Conservation (phyloP, 2,888 invertebrate genomes). For the Lypha dubia region DNA sequence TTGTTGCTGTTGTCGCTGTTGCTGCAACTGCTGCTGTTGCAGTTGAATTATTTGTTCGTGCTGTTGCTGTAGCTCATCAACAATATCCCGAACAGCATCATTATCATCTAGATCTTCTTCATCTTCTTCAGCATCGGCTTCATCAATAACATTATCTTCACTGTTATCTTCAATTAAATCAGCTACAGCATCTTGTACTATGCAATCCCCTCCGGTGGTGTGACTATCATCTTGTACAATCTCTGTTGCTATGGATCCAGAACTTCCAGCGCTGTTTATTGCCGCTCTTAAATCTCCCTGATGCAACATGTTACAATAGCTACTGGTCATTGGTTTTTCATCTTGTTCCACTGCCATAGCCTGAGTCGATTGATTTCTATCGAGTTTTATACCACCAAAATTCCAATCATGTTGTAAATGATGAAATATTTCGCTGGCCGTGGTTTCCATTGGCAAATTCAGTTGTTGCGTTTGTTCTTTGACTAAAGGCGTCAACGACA, state of each 20-base stretch:
- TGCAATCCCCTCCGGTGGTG: constrained; percentile 53
- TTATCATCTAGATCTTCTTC: constrained; percentile 73
- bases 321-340: constrained; percentile 64
- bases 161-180: constrained; percentile 73
- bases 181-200: constrained; percentile 62
- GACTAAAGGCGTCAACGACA: constrained; percentile 73
- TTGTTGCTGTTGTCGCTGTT: constrained; percentile 61
- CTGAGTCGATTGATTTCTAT: constrained; percentile 51
- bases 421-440: constrained; percentile 79
- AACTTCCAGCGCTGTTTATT: constrained; percentile 15
- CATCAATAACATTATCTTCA: constrained; percentile 76
- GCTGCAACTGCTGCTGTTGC: constrained; percentile 70
- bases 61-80: constrained; percentile 79
- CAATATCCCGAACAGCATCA: constrained; percentile 79
- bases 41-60: constrained; percentile 76
- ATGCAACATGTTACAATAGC: constrained; percentile 72
- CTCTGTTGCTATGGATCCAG: constrained; percentile 46
- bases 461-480: constrained; percentile 64
- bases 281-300: constrained; percentile 62
- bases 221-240: constrained; percentile 67
- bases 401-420: constrained; percentile 83
- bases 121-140: constrained; percentile 75
- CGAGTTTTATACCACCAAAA: constrained; percentile 80
- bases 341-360: constrained; percentile 42
- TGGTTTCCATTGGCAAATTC: constrained; percentile 71